These are phyloP conservation scores for Tipula confusa DNA, from an alignment of 2,888 invertebrate genomes.

Conservation along the genomic window DNA sequence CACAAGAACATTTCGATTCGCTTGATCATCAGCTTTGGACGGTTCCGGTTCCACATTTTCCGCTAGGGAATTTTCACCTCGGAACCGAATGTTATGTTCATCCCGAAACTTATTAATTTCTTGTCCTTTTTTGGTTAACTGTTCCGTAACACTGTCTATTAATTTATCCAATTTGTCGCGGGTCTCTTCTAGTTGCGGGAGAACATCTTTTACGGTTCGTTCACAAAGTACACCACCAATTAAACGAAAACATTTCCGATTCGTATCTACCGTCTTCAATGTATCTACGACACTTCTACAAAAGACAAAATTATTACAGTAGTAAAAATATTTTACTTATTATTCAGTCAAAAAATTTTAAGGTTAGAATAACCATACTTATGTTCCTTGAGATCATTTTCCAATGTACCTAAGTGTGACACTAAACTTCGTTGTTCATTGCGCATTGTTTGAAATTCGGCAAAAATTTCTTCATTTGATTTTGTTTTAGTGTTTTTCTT, in stretches of 20 bases:
- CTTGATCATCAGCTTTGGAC: slow-evolving; percentile 36
- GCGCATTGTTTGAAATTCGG: slow-evolving; percentile 80
- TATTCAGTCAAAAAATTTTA: slow-evolving; percentile 34
- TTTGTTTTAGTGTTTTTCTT: slow-evolving; percentile 38
- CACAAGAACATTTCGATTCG: slow-evolving; percentile 57
- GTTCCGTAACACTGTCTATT: slow-evolving; percentile 72
- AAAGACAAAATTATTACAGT: slow-evolving; percentile 35
- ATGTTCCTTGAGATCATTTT: slow-evolving; percentile 93
- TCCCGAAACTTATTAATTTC: slow-evolving; percentile 92
- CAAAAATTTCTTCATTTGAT: slow-evolving; percentile 72
- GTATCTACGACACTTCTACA: slow-evolving; percentile 91
- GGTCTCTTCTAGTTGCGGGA: slow-evolving; percentile 78
- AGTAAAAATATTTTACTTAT: background rate
- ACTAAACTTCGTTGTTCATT: slow-evolving; percentile 83
- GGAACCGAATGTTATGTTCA: slow-evolving; percentile 80
- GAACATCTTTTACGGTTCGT: slow-evolving; percentile 83
- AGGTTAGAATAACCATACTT: slow-evolving; percentile 60
- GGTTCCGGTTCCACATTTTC: slow-evolving; percentile 45
- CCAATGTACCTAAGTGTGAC: slow-evolving; percentile 85
- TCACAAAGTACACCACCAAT: slow-evolving; percentile 92
- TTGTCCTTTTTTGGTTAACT: slow-evolving; percentile 77
- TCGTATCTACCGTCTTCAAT: slow-evolving; percentile 74
- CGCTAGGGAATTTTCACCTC: slow-evolving; percentile 56
- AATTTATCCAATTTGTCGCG: slow-evolving; percentile 74
- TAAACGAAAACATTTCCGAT: slow-evolving; percentile 86